Evolutionary conservation across 2,888 invertebrate species (phyloP).

Genomic region (Ramazzottius varieornatus): DNA sequence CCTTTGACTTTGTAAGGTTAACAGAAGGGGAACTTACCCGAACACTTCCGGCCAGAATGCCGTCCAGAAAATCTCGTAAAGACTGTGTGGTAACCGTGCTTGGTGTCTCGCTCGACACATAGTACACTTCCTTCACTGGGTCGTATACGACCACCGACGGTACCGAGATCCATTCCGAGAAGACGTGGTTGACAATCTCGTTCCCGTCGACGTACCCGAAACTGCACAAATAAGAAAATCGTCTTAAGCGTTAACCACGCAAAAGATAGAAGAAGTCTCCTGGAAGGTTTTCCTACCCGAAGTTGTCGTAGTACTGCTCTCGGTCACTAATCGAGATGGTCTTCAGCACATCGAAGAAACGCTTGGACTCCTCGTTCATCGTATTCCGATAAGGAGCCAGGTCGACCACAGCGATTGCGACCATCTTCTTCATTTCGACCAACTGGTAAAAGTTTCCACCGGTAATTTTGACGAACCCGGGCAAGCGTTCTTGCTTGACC

Average conservation of each 20-base stretch:
- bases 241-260: neutral
- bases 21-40: slow-evolving; percentile 10
- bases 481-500: neutral
- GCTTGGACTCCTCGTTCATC: neutral
- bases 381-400: neutral
- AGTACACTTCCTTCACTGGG: slow-evolving; percentile 23
- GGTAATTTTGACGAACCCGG: neutral
- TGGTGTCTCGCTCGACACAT: slow-evolving; percentile 17
- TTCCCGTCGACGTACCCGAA: slow-evolving; percentile 25
- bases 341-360: neutral
- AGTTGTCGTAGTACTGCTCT: neutral
- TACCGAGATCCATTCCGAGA: slow-evolving; percentile 18
- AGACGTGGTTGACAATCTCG: slow-evolving; percentile 23
- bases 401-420: neutral
- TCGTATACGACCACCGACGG: slow-evolving; percentile 24
- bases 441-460: slow-evolving; percentile 4
- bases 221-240: neutral
- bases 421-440: neutral
- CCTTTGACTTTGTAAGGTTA: too few relatives aligned
- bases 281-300: neutral
- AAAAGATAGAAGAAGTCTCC: neutral
- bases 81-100: slow-evolving; percentile 16
- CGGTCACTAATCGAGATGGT: neutral
- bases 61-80: slow-evolving; percentile 13
- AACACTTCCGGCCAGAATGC: slow-evolving; percentile 15